Conservation (phyloP, 2,797 vertebrate species). For the Manis javanica region DNA sequence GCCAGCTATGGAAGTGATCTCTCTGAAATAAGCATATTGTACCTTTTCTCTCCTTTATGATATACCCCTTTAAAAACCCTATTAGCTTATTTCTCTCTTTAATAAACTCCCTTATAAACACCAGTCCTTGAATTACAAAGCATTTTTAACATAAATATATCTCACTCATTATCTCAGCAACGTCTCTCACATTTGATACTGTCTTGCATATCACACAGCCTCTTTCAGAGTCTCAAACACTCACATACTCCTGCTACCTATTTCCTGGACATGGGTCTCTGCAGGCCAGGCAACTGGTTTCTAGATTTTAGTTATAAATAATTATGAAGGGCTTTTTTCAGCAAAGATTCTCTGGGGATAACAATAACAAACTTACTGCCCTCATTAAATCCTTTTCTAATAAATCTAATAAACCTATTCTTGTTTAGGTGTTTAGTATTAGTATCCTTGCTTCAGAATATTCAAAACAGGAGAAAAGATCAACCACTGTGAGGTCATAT, state of each 20-base stretch:
- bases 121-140: not conserved
- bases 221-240: not conserved
- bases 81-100: not conserved
- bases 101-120: not conserved
- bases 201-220: not conserved
- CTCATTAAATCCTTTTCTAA: not conserved
- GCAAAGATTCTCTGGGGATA: not conserved
- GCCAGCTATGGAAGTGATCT: not conserved
- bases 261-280: not conserved
- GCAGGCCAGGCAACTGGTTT: not conserved
- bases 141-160: not conserved
- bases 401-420: slow-evolving; percentile 16
- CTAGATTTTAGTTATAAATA: slow-evolving; percentile 7
- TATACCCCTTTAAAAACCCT: not conserved
- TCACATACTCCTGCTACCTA: not conserved
- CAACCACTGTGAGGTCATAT: not conserved
- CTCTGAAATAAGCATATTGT: not conserved
- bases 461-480: slow-evolving; percentile 1
- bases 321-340: slow-evolving; percentile 7
- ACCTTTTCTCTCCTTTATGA: not conserved
- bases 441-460: not conserved
- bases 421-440: slow-evolving; percentile 3
- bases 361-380: not conserved
- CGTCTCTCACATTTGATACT: not conserved
- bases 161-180: not conserved